Evolutionary conservation across 2,888 invertebrate genomes (phyloP).

Genomic region (Polymixis lichenea): DNA sequence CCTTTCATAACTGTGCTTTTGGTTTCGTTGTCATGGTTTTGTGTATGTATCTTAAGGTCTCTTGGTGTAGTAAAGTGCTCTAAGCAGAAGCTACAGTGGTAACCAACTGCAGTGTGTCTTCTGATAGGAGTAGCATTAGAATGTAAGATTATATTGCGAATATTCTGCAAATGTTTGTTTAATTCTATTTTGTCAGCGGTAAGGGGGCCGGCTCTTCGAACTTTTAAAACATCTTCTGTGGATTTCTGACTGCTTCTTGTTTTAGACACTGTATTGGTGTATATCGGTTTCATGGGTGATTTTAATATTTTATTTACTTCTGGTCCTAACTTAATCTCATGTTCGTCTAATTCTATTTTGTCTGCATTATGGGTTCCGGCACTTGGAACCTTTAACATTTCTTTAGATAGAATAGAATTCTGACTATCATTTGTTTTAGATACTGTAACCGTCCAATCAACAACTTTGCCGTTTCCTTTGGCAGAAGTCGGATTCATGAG

Average conservation of each 20-base stretch:
- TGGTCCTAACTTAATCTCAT: constrained; percentile 5
- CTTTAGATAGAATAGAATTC: neutral
- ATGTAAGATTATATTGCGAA: constrained; percentile 71
- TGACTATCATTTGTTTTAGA: constrained; percentile 6
- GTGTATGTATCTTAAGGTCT: constrained; percentile 77
- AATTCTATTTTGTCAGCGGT: constrained; percentile 38
- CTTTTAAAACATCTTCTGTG: neutral
- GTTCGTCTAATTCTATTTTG: neutral
- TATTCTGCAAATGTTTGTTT: constrained; percentile 65
- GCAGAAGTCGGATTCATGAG: constrained; percentile 32
- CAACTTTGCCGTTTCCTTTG: neutral
- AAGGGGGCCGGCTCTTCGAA: neutral
- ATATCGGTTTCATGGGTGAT: constrained; percentile 3
- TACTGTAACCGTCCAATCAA: constrained; percentile 36
- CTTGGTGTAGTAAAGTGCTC: constrained; percentile 68
- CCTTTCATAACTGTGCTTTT: constrained; percentile 70
- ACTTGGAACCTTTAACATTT: neutral
- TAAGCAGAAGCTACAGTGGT: constrained; percentile 76
- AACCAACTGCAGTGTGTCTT: constrained; percentile 72
- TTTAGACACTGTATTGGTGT: neutral
- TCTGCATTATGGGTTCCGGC: neutral
- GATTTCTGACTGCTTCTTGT: neutral
- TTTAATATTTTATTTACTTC: neutral
- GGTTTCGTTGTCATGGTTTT: constrained; percentile 66
- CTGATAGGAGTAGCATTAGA: constrained; percentile 81